Evolutionary conservation across 1,140 invertebrate genomes (phyloP), one percentile per base, ranked within the genome.

Genomic region (Musca domestica): DNA sequence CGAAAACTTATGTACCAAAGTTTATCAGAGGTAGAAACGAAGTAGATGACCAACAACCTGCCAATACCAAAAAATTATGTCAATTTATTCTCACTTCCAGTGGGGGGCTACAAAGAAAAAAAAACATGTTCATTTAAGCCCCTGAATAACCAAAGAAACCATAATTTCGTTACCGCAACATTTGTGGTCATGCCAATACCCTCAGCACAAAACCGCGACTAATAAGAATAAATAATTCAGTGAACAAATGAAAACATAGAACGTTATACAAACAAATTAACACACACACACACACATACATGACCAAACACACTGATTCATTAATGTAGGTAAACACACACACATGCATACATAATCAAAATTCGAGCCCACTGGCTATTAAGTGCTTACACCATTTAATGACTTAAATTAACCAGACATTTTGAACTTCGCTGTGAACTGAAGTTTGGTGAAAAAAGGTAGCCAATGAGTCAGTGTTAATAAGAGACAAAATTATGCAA

Each of bases 171-270:
- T 30, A 58, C 49, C 41, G 2, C 20, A 9, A 48, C 4, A 20
- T 51, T 58, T 3, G 47, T 15, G 41, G 52, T 61, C 52, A 27
- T n/a, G 41, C 48, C 63, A 63, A 63, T 61, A 9, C 9, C 27
- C 47, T 63, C 27, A 63, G 30, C 49, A 23, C 25, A 67, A 67
- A 58, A 63, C 56, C 56, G 46, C 52, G 56, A 30, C 76, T 78
- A 78, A 78, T 78, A 76, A 76, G 75, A 76, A 76, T 78, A 78
- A 78, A 76, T 78, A 78, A 78, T 78, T 78, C 74, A 75, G 74
- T 74, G 76, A 73, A 78, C 73, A 76, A 72, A 67, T 71, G 73
- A 74, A 63, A 34, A 48, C 56, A 58, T 19, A n/a, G 23, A 25
- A 25, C 22, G n/a, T 46, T 22, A 64, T 4, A 49, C 48, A 49